phyloP scores from a whole-genome alignment of 2,113 vertebrate species.

The Varanus komodoensis region DNA sequence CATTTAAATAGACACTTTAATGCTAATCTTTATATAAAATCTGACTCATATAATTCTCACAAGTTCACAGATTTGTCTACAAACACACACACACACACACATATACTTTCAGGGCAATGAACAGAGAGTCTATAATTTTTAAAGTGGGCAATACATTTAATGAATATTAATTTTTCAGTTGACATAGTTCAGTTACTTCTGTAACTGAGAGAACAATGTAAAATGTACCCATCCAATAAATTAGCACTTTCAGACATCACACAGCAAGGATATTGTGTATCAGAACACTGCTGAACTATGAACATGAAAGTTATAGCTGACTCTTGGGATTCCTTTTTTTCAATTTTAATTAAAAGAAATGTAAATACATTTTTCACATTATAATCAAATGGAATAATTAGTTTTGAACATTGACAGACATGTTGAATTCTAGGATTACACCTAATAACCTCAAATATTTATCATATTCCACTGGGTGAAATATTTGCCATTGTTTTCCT shows the following conservation, averaged over 20 bases:
- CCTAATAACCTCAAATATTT: background rate
- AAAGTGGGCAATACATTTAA: conserved; percentile 18
- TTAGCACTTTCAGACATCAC: background rate
- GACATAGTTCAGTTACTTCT: background rate
- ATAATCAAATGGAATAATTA: background rate
- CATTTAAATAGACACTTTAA: too few relatives aligned
- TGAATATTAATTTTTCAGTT: conserved; percentile 10
- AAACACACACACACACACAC: too few relatives aligned
- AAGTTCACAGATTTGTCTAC: background rate
- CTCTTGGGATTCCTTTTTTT: background rate
- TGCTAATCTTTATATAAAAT: background rate
- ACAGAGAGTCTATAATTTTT: conserved; percentile 2
- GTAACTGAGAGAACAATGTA: background rate
- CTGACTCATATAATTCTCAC: background rate
- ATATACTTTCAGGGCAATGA: background rate
- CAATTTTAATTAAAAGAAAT: background rate
- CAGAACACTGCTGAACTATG: background rate
- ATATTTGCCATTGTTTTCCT: background rate
- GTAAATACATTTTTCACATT: background rate
- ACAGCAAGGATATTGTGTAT: background rate
- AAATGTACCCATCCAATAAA: conserved; percentile 14
- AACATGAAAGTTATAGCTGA: background rate
- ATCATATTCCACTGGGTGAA: background rate
- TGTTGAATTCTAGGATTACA: background rate
- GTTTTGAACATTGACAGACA: background rate